Conservation (phyloP, 2,888 invertebrate genomes). For the Ochropacha duplaris region DNA sequence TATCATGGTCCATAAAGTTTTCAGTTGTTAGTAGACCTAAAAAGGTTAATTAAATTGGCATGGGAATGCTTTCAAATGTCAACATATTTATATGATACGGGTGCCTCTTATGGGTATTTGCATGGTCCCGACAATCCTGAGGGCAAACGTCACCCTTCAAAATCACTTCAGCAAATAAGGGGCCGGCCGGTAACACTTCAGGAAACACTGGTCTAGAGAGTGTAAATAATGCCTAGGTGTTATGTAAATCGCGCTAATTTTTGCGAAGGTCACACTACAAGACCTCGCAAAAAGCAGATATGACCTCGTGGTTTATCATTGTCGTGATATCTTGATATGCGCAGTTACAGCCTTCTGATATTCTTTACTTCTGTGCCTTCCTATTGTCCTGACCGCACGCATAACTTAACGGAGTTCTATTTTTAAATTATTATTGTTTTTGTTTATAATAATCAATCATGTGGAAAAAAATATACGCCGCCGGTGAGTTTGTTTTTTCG, state of each 20-base stretch:
- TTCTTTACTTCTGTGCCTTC: constrained; percentile 54
- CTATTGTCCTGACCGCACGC: constrained; percentile 46
- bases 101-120: not conserved
- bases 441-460: constrained; percentile 14
- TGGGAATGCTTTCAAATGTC: not conserved
- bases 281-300: constrained; percentile 73
- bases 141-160: not conserved
- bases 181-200: constrained; percentile 4
- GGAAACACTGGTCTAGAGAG: constrained; percentile 34
- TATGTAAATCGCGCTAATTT: constrained; percentile 78
- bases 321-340: constrained; percentile 71
- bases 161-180: constrained; percentile 2
- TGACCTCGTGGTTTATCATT: constrained; percentile 75
- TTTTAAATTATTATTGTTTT: constrained; percentile 9
- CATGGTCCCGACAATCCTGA: not conserved
- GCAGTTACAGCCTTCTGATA: constrained; percentile 62
- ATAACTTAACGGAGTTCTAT: constrained; percentile 16
- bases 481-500: constrained; percentile 40
- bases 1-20: not conserved
- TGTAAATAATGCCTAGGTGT: constrained; percentile 54
- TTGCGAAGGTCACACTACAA: constrained; percentile 64
- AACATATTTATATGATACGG: not conserved
- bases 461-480: constrained; percentile 50
- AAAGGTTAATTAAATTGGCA: not conserved
- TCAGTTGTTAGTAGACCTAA: not conserved